These are phyloP conservation scores for Hozukius guyotensis DNA, from an alignment of 2,797 vertebrate species.

Conservation along the genomic window DNA sequence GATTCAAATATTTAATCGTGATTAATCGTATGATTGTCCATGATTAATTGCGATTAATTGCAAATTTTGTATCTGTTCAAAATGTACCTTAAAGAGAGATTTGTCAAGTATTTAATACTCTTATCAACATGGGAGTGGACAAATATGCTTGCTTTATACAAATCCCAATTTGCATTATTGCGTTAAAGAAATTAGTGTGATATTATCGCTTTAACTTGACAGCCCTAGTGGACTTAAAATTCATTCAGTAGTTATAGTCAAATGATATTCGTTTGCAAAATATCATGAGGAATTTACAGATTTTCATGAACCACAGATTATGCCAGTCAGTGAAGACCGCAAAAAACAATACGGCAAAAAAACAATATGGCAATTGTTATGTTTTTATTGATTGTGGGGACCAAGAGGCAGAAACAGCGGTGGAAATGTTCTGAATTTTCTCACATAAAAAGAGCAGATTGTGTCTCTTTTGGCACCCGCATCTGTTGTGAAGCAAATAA, in stretches of 20 bases:
- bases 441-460: constrained; percentile 12
- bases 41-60: no score
- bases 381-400: constrained; percentile 22
- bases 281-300: not conserved
- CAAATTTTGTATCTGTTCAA: no score
- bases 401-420: not conserved
- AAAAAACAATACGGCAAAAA: not conserved
- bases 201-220: not conserved
- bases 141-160: no score
- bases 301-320: not conserved
- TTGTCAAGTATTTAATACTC: no score
- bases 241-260: not conserved
- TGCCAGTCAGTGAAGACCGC: not conserved
- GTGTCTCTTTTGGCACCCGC: constrained; percentile 6
- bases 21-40: no score
- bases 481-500: constrained; percentile 15
- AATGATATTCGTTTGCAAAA: not conserved
- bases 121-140: no score
- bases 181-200: no score
- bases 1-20: no score
- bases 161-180: no score
- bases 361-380: not conserved
- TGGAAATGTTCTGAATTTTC: constrained; percentile 2
- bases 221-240: not conserved
- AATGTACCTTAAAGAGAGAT: no score